Evolutionary conservation across 2,113 vertebrate species (phyloP).

Genomic region (Motacilla tschutschensis): DNA sequence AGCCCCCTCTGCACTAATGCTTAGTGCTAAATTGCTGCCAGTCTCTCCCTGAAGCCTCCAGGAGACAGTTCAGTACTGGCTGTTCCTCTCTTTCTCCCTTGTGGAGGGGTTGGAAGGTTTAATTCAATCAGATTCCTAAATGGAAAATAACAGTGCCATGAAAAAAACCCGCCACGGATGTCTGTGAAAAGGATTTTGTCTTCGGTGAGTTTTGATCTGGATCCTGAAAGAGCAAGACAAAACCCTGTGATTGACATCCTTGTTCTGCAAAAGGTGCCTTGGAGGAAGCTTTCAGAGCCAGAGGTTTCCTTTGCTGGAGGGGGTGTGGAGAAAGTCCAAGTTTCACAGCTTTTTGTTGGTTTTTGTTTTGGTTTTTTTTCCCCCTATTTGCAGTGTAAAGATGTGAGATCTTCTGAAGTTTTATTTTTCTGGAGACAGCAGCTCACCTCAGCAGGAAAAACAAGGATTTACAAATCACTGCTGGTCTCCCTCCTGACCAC

Average conservation of each 20-base stretch:
- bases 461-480: not conserved
- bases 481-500: not conserved
- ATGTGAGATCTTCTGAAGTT: not conserved
- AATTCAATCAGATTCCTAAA: conserved; percentile 50
- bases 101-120: conserved; percentile 27
- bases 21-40: not conserved
- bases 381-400: not conserved
- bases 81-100: conserved; percentile 41
- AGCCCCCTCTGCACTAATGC: not conserved
- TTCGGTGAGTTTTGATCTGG: conserved; percentile 21
- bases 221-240: conserved; percentile 11
- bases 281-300: conserved; percentile 31
- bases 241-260: conserved; percentile 42
- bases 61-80: not conserved
- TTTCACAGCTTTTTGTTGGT: not conserved
- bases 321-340: conserved; percentile 11
- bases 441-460: not conserved
- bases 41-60: not conserved
- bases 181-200: conserved; percentile 20
- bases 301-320: conserved; percentile 45
- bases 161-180: not conserved
- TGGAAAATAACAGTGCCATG: not conserved
- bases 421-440: not conserved
- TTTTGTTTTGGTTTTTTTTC: not conserved
- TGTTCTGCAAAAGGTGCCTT: conserved; percentile 37